A percentile compares a stretch with the other conserved stretches of the same genome.
phyloP scores from a whole-genome alignment of 2,888 invertebrate species.

The Parnassius mnemosyne region DNA sequence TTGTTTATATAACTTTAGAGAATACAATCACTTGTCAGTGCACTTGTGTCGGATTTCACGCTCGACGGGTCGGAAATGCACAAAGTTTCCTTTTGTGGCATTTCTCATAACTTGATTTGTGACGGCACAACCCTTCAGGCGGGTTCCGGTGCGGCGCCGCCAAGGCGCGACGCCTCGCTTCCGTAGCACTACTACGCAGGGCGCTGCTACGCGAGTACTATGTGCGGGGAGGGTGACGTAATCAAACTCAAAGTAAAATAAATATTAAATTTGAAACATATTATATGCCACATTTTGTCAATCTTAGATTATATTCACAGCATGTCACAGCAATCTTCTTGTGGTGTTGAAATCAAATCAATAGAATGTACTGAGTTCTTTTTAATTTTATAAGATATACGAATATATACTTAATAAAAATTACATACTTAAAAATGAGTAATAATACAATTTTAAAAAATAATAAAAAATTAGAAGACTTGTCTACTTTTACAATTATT shows the following conservation, averaged over 20 bases:
- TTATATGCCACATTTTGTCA: too few species aligned
- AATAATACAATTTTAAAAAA: too few species aligned
- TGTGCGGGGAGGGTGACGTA: slow-evolving; percentile 15
- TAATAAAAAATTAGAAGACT: too few species aligned
- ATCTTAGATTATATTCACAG: too few species aligned
- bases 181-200: slow-evolving; percentile 39
- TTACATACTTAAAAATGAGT: too few species aligned
- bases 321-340: too few species aligned
- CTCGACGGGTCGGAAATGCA: slow-evolving; percentile 76
- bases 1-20: slow-evolving; percentile 41
- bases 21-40: slow-evolving; percentile 38
- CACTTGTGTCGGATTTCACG: slow-evolving; percentile 65
- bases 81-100: slow-evolving; percentile 80
- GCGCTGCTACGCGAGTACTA: slow-evolving; percentile 7
- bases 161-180: slow-evolving; percentile 72
- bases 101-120: slow-evolving; percentile 80
- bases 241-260: slow-evolving; percentile 8
- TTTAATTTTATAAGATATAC: too few species aligned
- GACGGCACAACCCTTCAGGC: slow-evolving; percentile 76
- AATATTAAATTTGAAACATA: not conserved
- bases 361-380: too few species aligned
- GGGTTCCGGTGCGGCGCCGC: slow-evolving; percentile 74
- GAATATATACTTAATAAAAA: too few species aligned
- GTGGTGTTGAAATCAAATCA: too few species aligned
- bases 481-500: too few species aligned